A percentile compares a stretch with the other conserved stretches of the same genome.
These are phyloP conservation scores for Philotrypesis tridentata DNA, from an alignment of 1,140 invertebrate species.

Conservation along the genomic window DNA sequence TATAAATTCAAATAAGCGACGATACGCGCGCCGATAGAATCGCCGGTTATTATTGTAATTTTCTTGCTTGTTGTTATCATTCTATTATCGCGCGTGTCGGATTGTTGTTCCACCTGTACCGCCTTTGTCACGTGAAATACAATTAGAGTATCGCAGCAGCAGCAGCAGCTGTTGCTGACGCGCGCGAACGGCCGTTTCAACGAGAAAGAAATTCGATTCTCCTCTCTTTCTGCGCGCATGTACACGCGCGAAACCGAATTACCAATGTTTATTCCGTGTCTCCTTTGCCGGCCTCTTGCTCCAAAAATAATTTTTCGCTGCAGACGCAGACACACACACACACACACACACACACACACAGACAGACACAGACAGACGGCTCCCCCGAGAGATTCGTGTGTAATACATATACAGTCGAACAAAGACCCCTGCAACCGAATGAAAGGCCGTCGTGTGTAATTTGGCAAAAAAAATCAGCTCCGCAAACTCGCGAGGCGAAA, in stretches of 20 bases:
- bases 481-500: background rate
- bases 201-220: too few relatives aligned
- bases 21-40: background rate
- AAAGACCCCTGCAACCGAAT: background rate
- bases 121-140: background rate
- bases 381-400: background rate
- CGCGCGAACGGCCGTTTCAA: too few relatives aligned
- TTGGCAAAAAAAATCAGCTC: background rate
- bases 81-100: background rate
- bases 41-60: constrained; percentile 1
- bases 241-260: too few relatives aligned
- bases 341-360: too few relatives aligned
- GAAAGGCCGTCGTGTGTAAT: background rate
- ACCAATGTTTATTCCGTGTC: background rate
- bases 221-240: too few relatives aligned
- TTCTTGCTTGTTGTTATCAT: constrained; percentile 12
- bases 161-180: too few relatives aligned
- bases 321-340: background rate
- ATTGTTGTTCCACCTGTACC: background rate
- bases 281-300: background rate
- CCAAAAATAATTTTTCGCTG: background rate
- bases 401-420: background rate
- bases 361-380: too few relatives aligned
- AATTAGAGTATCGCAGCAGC: background rate
- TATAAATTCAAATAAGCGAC: constrained; percentile 15